phyloP scores from a whole-genome alignment of 2,888 invertebrate species.

The Lissonota sp. region DNA sequence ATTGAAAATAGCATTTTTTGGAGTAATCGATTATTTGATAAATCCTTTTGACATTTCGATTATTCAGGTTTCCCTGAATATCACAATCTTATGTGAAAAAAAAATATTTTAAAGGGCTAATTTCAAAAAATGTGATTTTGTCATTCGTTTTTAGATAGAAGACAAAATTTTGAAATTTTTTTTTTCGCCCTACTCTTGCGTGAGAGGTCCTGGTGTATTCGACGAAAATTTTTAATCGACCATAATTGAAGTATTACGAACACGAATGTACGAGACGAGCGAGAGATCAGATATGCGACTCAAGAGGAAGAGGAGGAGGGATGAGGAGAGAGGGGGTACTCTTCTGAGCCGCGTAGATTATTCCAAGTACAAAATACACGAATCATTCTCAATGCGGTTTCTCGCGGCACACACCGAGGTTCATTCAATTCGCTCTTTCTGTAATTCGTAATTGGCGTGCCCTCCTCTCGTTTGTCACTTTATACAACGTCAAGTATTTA shows the following conservation, averaged over 20 bases:
- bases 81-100: no score
- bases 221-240: conserved; percentile 41
- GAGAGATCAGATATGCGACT: background rate
- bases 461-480: conserved; percentile 50
- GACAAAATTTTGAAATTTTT: no score
- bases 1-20: no score
- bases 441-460: conserved; percentile 62
- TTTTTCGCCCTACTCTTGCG: no score
- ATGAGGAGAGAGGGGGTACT: conserved; percentile 29
- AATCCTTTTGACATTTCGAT: no score
- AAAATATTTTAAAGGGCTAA: no score
- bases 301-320: background rate
- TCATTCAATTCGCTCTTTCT: conserved; percentile 64
- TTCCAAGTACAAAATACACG: conserved; percentile 54
- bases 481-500: conserved; percentile 57
- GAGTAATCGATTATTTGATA: no score
- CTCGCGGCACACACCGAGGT: conserved; percentile 54
- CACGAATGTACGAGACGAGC: conserved; percentile 1
- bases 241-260: conserved; percentile 52
- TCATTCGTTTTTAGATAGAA: no score
- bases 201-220: conserved; percentile 21
- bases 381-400: conserved; percentile 64
- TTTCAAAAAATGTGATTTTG: no score
- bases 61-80: no score
- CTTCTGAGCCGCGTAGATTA: conserved; percentile 41